phyloP scores from a whole-genome alignment of 2,113 vertebrate species.

The Lagopus muta region DNA sequence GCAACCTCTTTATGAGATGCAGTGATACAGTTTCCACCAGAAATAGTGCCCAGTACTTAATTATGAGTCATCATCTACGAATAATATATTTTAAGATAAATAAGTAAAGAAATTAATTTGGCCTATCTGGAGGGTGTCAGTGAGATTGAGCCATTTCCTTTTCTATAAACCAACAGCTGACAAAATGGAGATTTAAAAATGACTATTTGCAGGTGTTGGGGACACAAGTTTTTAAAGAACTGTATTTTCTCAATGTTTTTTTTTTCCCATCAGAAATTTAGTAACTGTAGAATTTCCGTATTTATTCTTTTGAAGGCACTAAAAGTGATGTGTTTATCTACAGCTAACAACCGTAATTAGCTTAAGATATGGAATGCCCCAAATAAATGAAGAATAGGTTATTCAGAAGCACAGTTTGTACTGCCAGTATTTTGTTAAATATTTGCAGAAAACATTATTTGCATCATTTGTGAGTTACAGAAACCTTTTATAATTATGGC shows the following conservation, averaged over 20 bases:
- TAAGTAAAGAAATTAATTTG: not conserved
- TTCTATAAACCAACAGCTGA: not conserved
- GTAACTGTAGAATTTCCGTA: constrained; percentile 36
- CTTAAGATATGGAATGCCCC: constrained; percentile 62
- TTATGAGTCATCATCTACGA: not conserved
- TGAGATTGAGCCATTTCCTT: not conserved
- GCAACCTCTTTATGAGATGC: not conserved
- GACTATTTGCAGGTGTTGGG: constrained; percentile 27
- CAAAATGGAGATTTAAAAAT: constrained; percentile 27
- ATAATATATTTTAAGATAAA: not conserved
- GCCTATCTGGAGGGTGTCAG: not conserved
- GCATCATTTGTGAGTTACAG: constrained; percentile 76
- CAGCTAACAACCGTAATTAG: constrained; percentile 73
- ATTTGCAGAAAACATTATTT: constrained; percentile 75
- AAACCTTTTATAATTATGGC: constrained; percentile 77
- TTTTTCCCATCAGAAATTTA: constrained; percentile 39
- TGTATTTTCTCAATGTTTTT: constrained; percentile 25
- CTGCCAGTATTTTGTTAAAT: constrained; percentile 72
- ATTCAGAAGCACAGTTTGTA: constrained; percentile 54
- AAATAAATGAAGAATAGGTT: constrained; percentile 69
- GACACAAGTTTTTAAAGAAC: constrained; percentile 37
- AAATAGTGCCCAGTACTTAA: not conserved
- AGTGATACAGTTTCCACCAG: not conserved
- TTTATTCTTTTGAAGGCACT: constrained; percentile 54
- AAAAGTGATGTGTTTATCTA: constrained; percentile 69